Base-by-base conservation (phyloP, 2,797 vertebrate genomes). In the Peromyscus nudipes region DNA sequence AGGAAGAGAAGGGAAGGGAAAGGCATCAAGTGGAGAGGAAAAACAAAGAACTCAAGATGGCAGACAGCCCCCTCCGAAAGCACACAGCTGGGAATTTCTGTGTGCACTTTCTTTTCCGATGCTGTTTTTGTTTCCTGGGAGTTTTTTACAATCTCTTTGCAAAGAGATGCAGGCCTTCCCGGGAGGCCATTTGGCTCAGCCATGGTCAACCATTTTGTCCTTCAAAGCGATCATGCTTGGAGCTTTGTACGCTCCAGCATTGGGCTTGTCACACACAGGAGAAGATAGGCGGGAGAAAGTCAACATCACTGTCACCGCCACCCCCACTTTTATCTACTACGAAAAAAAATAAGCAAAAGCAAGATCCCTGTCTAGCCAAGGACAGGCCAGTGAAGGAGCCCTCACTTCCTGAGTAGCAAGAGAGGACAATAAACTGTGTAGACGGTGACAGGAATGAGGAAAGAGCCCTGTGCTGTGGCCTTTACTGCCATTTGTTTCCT, bases 391-490 rank as follows among this genome's bases (percentile, higher is more conserved):
- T 21, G 31, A 64, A 31, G 57, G 14, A 73, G 21, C 29, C 13
- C 46, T 27, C n/a, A 9, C 17, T 17, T 7, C 2, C 43, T 46
- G 4, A 0, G 9, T 29, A 3, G n/a, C 13, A 40, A 88, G 43
- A 4, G 17, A 89, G n/a, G 49, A 43, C 2, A 5, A 31, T 0
- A 2, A 37, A n/a, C 77, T 25, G 19, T 8, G 23, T 31, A 19
- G 46, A 1, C 1, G 0, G 73, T 2, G 12, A 29, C 29, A 52
- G 49, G 46, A 21, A 16, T 0, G n/a, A n/a, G n/a, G n/a, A n/a
- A n/a, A n/a, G n/a, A n/a, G n/a, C n/a, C n/a, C n/a, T n/a, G n/a
- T n/a, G n/a, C n/a, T n/a, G 29, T 1, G 13, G 6, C 29, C 21
- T 27, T 14, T 12, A 6, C 1, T 8, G 2, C 6, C 8, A 9